These are phyloP conservation scores for Albula goreensis DNA, from an alignment of 2,113 vertebrate species.

Conservation along the genomic window DNA sequence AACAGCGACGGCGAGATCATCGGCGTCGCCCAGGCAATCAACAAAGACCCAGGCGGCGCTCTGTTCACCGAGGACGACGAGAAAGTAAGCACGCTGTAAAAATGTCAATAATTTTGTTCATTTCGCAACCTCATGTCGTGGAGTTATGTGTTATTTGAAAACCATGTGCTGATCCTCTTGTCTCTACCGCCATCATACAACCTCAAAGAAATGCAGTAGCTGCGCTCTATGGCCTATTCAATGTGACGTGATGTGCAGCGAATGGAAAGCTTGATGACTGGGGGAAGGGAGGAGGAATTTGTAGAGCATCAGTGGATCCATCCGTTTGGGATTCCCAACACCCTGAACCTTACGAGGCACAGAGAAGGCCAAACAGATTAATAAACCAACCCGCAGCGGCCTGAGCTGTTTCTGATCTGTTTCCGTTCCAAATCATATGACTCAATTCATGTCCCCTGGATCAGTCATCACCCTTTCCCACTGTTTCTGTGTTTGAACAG, in stretches of 20 bases:
- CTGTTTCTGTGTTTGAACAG: background rate
- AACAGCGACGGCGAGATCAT: conserved; percentile 96
- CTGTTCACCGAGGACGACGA: conserved; percentile 95
- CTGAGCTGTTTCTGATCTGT: background rate
- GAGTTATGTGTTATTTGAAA: background rate
- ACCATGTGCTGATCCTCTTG: too few species aligned
- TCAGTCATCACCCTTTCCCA: background rate
- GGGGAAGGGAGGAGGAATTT: too few species aligned
- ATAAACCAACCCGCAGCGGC: background rate
- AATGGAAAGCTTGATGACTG: background rate
- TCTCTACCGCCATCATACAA: too few species aligned
- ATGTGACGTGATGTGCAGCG: too few species aligned
- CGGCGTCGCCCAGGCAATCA: conserved; percentile 95
- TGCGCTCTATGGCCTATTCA: too few species aligned
- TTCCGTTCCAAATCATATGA: background rate
- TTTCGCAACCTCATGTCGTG: too few species aligned
- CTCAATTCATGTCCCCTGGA: background rate
- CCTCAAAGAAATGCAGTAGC: too few species aligned
- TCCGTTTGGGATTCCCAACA: background rate
- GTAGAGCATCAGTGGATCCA: background rate
- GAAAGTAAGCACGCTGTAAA: conserved; percentile 75
- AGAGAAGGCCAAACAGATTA: background rate
- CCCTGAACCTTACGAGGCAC: background rate
- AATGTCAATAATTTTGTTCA: too few species aligned
- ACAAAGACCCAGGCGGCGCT: conserved; percentile 87